Conservation (phyloP, 2,888 invertebrate species). For the Plebejus melissa region DNA sequence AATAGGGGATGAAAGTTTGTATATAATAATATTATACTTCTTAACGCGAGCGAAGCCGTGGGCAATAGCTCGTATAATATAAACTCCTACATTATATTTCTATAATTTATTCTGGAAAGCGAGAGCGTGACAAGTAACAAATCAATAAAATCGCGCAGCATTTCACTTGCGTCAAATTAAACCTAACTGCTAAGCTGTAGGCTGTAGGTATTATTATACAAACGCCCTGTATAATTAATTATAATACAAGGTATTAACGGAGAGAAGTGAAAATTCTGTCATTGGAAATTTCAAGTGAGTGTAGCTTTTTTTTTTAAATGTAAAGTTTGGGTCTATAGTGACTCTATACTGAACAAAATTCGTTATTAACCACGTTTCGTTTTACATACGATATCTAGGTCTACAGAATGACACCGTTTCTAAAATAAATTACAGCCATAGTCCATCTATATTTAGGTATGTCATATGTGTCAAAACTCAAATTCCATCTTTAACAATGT, state of each 20-base stretch:
- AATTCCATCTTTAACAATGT: slow-evolving; percentile 28
- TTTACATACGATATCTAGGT: neutral
- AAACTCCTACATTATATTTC: too few species aligned
- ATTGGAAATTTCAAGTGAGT: neutral
- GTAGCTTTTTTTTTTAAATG: neutral
- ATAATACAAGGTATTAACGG: neutral
- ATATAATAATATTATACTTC: too few species aligned
- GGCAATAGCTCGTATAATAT: too few species aligned
- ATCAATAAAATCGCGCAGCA: slow-evolving; percentile 34
- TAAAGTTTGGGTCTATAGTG: neutral
- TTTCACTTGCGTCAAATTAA: slow-evolving; percentile 18
- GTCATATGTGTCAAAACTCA: neutral
- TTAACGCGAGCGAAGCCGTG: too few species aligned
- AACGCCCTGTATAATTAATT: neutral
- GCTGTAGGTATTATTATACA: neutral
- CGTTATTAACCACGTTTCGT: neutral
- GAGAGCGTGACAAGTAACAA: neutral
- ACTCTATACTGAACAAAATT: neutral
- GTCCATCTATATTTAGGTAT: slow-evolving; percentile 21
- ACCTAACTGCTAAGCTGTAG: neutral
- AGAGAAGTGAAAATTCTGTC: neutral
- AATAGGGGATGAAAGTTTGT: too few species aligned
- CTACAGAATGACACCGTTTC: neutral
- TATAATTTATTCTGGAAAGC: neutral
- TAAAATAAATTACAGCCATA: slow-evolving; percentile 4